Evolutionary conservation across 2,797 vertebrate species (phyloP), one percentile per base, ranked within the genome.

Genomic region (Lagorchestes hirsutus): DNA sequence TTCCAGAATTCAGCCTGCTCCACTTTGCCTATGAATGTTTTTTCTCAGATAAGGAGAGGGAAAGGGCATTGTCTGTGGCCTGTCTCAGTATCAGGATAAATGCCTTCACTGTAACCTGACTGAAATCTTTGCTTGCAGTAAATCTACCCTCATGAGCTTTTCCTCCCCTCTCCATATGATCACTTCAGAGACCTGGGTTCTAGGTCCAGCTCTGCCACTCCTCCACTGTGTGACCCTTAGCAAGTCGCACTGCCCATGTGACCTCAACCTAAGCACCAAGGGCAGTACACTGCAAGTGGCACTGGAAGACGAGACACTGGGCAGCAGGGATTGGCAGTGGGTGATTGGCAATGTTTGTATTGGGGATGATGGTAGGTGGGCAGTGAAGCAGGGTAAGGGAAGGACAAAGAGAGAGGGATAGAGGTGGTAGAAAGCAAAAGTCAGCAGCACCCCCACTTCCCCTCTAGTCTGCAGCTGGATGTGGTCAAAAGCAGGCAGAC

Each of bases 81-180:
- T 92, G 22, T 90, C 52, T 13, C 91, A 98, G 96, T 97, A 98
- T 97, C 50, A 34, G 56, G 59, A 93, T 59, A 94, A 87, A 96
- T 96, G 52, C 29, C 92, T 90, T 93, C 46, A 91, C 1, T 16
- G 52, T 92, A 40, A 82, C 4, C 9, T 74, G 55, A 8, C 34
- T 0, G 2, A 55, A 55, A 28, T 97, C 92, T 58, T 95, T 95
- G 28, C 95, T 93, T 92, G 52, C 74, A 82, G 56, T 46, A 90
- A 95, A 56, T 14, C 0, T 1, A 9, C 0, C 0, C 74, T 27
- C 50, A 93, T 54, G 90, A 82, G 6, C 13, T 91, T 94, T 93
- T 93, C 50, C 67, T 91, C 31, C 18, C 46, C 29, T 55, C 82
- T 50, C 22, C 40, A 87, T 3, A 50, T 50, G 74, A 87, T 50